phyloP scores from a whole-genome alignment of 1,140 invertebrate genomes.

The Drosophila pseudoananassae region DNA sequence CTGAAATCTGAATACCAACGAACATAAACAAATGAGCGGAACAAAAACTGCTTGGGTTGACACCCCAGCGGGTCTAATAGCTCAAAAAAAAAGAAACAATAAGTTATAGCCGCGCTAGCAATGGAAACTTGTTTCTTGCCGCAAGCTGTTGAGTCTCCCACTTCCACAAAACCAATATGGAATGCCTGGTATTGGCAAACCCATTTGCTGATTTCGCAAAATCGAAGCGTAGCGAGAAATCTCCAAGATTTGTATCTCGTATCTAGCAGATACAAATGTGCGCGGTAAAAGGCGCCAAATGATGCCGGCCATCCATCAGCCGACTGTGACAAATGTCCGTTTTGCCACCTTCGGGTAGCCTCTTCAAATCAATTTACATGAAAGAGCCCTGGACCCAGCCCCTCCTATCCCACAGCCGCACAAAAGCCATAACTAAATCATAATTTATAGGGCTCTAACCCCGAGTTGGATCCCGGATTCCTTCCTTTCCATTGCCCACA shows the following conservation, averaged over 20 bases:
- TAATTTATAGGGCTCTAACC: constrained; percentile 69
- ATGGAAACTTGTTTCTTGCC: constrained; percentile 69
- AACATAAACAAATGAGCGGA: constrained; percentile 51
- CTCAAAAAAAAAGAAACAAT: constrained; percentile 21
- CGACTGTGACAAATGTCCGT: constrained; percentile 64
- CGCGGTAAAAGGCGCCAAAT: constrained; percentile 38
- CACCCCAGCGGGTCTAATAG: constrained; percentile 67
- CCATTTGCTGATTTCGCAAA: constrained; percentile 65
- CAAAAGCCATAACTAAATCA: constrained; percentile 53
- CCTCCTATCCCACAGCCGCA: constrained; percentile 8
- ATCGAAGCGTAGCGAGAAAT: constrained; percentile 14
- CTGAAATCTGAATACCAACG: constrained; percentile 66
- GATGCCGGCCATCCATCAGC: constrained; percentile 55
- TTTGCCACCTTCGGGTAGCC: constrained; percentile 36
- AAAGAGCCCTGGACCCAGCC: background rate
- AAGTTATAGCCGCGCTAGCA: constrained; percentile 19
- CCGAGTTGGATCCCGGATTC: constrained; percentile 29
- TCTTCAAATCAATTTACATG: constrained; percentile 70
- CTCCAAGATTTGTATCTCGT: constrained; percentile 29
- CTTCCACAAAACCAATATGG: constrained; percentile 23
- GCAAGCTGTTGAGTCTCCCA: constrained; percentile 9
- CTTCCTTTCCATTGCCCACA: constrained; percentile 47
- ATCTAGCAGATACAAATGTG: constrained; percentile 41
- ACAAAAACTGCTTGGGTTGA: constrained; percentile 71
- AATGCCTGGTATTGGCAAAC: constrained; percentile 49